A percentile compares a stretch with the other conserved stretches of the same genome.
These are phyloP conservation scores for Glomeris maerens DNA, from an alignment of 1,140 invertebrate species.

Conservation along the genomic window DNA sequence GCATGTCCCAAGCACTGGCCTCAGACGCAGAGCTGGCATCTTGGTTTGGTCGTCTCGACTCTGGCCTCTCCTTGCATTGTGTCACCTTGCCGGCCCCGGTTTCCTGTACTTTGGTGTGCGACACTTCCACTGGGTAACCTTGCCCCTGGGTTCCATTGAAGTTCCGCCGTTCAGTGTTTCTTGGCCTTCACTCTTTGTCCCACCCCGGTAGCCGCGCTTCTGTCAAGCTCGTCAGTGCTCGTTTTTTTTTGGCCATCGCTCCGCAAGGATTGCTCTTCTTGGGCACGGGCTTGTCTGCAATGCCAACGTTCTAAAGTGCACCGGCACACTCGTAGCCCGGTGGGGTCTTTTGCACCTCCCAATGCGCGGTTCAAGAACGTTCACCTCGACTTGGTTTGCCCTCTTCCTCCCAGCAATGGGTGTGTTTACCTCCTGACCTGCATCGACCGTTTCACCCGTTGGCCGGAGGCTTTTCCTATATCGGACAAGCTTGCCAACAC, in stretches of 20 bases:
- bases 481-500: no score
- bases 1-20: background rate
- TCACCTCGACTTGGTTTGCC: slow-evolving; percentile 37
- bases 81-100: background rate
- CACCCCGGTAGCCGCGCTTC: slow-evolving; percentile 20
- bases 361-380: slow-evolving; percentile 28
- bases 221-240: slow-evolving; percentile 23
- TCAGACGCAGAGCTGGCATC: background rate
- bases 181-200: slow-evolving; percentile 19
- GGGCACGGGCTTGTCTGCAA: slow-evolving; percentile 14
- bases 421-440: slow-evolving; percentile 30
- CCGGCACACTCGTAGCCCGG: slow-evolving; percentile 12
- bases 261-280: slow-evolving; percentile 17
- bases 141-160: slow-evolving; percentile 4
- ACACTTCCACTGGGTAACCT: no score
- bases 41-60: slow-evolving; percentile 4
- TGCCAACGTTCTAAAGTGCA: slow-evolving; percentile 21
- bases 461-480: no score
- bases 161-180: slow-evolving; percentile 16
- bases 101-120: no score
- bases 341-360: slow-evolving; percentile 18
- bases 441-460: no score
- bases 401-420: slow-evolving; percentile 25
- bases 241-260: slow-evolving; percentile 33
- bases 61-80: background rate